Base-by-base conservation (phyloP, 2,113 vertebrate genomes). In the Syngnathus floridae region DNA sequence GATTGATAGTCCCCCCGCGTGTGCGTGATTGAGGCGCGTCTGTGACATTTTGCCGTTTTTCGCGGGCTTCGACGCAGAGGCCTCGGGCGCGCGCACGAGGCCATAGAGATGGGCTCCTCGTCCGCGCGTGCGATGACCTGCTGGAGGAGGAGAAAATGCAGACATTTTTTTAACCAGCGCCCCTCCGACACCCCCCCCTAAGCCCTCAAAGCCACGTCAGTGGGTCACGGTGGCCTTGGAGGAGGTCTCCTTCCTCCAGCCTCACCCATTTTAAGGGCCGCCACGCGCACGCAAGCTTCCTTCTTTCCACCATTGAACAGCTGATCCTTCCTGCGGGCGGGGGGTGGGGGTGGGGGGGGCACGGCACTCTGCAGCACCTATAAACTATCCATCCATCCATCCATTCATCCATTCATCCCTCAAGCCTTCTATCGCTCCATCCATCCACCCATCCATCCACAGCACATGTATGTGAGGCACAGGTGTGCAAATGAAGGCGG, bases 231-330 rank as follows among this genome's bases (percentile, higher is more conserved):
- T 13, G 65, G 7, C 9, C 7, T 9, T 22, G 11, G 61, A 48
- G 74, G 55, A 55, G 6, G n/a, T 22, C 12, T 36, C 62, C 49
- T 43, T 51, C 65, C 60, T 49, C 56, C 41, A 35, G 26, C 82
- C 82, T 82, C 82, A 82, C 79, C 82, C 82, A 68, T 80, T 72
- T 78, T 55, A 48, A 66, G 74, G 17, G 26, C 54, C 31, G 54
- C 54, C 54, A 56, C 54, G 54, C 54, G 26, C 54, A 56, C 54
- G 54, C 54, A 54, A 64, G 65, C 73, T 11, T 64, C 46, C 62
- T 64, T 64, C 46, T 36, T 49, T 35, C 45, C 62, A 26, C 21
- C 40, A 12, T 58, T 69, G 36, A 70, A 69, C 75, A 76, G 82
- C 76, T 79, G 82, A 74, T 75, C 70, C 43, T 57, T 56, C 22